Base-by-base conservation (phyloP, 2,888 invertebrate species). In the Aphodius sticticus region DNA sequence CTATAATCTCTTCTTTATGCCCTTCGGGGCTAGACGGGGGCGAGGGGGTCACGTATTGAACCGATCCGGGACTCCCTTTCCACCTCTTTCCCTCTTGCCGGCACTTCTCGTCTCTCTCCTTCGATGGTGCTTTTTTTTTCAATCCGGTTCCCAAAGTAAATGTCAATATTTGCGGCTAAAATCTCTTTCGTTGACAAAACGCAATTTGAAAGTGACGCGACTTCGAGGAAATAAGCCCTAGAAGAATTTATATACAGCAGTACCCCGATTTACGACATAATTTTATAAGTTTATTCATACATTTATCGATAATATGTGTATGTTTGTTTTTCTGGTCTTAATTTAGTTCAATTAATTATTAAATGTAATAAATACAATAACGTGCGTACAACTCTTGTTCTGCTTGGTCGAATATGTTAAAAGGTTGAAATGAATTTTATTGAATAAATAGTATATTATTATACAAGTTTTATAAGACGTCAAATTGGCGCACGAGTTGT, bases 101-200 rank as follows among this genome's bases (percentile, higher is more conserved):
- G 12, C 4, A 14, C 6, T 74, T 71, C 71, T 14, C 35, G 16
- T 71, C 37, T 74, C 36, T 35, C 14, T 36, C 26, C 74, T 36
- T 74, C 74, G 74, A 9, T 26, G 26, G 26, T 26, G 1, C 12
- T 53, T 53, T 53, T 53, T 53, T 53, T 53, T 53, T 53, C 53
- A 53, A 53, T 53, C 53, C 53, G 53, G 53, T 78, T 75, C 37
- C 77, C 77, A 72, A 79, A 79, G 79, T 69, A 69, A 77, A 72
- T 72, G 77, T 72, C 76, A 79, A 79, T 79, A 79, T 79, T 79
- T 79, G 77, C 79, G 69, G 71, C 26, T 71, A 74, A 74, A 74
- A 74, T 74, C 74, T 74, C 74, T 74, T 74, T 74, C 36, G 74
- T 74, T 74, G 74, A 74, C 37, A 74, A 74, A 74, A 26, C 35